phyloP scores from a whole-genome alignment of 2,888 invertebrate genomes.

The Miltochrista miniata region DNA sequence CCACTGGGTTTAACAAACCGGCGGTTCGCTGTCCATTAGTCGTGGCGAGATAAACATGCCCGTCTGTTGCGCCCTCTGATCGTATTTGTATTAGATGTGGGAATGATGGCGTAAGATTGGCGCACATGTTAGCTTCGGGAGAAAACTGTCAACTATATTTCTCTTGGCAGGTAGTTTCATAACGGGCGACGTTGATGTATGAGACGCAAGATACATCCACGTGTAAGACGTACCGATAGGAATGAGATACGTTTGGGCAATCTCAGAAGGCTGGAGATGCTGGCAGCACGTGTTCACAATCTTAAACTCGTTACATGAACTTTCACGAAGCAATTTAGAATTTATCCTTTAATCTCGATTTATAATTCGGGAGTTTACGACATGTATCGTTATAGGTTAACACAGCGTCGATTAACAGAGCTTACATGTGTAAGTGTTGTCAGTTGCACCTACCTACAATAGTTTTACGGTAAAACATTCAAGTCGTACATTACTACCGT shows the following conservation, averaged over 20 bases:
- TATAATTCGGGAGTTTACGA: constrained; percentile 47
- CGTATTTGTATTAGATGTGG: constrained; percentile 29
- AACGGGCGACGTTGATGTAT: constrained; percentile 73
- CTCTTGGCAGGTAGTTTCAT: constrained; percentile 67
- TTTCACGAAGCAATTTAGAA: constrained; percentile 68
- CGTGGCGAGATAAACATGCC: constrained; percentile 53
- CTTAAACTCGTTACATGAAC: constrained; percentile 73
- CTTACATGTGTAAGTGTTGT: constrained; percentile 31
- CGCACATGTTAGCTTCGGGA: constrained; percentile 38
- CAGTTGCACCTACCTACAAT: constrained; percentile 24
- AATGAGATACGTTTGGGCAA: constrained; percentile 64
- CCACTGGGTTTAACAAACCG: constrained; percentile 34
- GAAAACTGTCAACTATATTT: constrained; percentile 63
- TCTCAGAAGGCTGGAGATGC: constrained; percentile 53
- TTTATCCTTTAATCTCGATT: constrained; percentile 62
- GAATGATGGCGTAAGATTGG: constrained; percentile 25
- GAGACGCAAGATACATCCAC: constrained; percentile 45
- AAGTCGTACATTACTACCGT: constrained; percentile 44
- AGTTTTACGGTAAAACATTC: constrained; percentile 39
- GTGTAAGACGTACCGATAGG: constrained; percentile 42
- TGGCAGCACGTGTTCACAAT: constrained; percentile 72
- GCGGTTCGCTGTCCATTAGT: constrained; percentile 50
- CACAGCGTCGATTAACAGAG: constrained; percentile 47
- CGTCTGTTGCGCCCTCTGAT: constrained; percentile 26
- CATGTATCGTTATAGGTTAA: constrained; percentile 50